A percentile compares a stretch with the other conserved stretches of the same genome.
These are phyloP conservation scores for Stegophylla sp. DNA, from an alignment of 2,888 invertebrate genomes.

Conservation along the genomic window DNA sequence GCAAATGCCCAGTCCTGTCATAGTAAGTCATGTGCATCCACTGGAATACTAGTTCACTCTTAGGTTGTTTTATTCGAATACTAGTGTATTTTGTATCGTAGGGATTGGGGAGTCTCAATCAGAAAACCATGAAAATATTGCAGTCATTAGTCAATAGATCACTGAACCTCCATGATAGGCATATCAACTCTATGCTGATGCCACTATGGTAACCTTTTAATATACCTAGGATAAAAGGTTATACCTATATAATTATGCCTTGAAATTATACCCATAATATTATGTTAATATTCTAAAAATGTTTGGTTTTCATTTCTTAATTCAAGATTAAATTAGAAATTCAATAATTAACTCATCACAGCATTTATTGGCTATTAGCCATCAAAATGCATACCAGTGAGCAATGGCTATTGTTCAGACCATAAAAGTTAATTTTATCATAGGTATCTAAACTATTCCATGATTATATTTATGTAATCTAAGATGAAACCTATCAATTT, in stretches of 20 bases:
- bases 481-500: background rate
- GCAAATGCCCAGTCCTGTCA: background rate
- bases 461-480: background rate
- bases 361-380: slow-evolving; percentile 40
- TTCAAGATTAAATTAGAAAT: slow-evolving; percentile 18
- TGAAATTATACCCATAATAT: no score
- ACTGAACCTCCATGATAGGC: no score
- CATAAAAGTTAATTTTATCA: slow-evolving; percentile 48
- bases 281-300: background rate
- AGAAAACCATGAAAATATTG: no score
- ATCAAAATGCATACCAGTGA: slow-evolving; percentile 29
- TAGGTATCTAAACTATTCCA: slow-evolving; percentile 8
- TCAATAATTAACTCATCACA: background rate
- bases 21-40: background rate
- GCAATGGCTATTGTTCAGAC: slow-evolving; percentile 34
- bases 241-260: no score
- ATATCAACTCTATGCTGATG: background rate
- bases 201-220: background rate
- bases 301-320: background rate
- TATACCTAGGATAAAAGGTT: no score
- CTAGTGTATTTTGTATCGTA: no score
- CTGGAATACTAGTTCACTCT: background rate
- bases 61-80: no score
- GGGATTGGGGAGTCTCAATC: no score
- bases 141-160: no score